Conservation (phyloP, 2,113 vertebrate genomes). For the Oxyura jamaicensis region DNA sequence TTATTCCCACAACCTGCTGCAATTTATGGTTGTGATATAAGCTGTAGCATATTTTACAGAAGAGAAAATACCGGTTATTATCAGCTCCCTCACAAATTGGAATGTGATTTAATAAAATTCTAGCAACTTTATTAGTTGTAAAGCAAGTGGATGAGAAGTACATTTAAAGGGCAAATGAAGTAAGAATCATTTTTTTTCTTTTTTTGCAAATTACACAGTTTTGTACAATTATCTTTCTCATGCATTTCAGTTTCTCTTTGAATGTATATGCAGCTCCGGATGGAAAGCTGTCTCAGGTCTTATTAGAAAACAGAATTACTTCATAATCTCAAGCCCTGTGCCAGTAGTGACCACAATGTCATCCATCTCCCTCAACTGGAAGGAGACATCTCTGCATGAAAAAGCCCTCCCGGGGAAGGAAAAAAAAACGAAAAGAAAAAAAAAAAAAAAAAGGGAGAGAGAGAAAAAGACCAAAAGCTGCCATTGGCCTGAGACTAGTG, state of each 20-base stretch:
- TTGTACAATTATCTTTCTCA: background rate
- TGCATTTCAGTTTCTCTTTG: background rate
- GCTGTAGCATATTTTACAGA: background rate
- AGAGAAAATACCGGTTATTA: background rate
- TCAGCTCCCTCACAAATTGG: background rate
- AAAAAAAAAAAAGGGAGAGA: background rate
- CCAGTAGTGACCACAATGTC: background rate
- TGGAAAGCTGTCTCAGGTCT: background rate
- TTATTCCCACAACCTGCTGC: background rate
- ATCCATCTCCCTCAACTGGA: background rate
- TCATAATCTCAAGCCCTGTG: background rate
- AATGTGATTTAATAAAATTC: background rate
- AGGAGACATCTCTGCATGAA: background rate
- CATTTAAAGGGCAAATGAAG: background rate
- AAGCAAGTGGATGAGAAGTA: background rate
- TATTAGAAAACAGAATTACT: background rate
- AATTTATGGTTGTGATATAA: conserved; percentile 21
- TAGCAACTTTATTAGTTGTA: background rate
- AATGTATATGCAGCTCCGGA: background rate
- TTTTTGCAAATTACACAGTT: background rate
- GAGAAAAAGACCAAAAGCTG: background rate
- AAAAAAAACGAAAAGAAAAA: background rate
- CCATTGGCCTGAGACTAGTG: background rate
- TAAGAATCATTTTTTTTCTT: background rate
- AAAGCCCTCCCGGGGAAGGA: background rate